These are phyloP conservation scores for Paraplagusia blochii DNA, from an alignment of 2,113 vertebrate genomes.

Conservation along the genomic window DNA sequence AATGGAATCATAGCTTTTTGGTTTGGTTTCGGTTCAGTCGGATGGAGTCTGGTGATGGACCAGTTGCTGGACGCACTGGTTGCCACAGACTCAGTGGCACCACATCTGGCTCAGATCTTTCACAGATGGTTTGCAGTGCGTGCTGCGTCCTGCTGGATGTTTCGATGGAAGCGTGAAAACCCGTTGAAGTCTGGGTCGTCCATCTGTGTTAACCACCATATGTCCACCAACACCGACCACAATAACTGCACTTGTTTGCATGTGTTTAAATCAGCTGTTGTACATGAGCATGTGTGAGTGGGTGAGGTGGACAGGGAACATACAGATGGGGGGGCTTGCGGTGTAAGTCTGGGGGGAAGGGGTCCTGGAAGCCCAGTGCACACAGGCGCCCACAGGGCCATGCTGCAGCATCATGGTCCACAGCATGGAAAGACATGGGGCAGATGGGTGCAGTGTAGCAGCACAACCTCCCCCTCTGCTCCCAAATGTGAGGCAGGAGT, in stretches of 20 bases:
- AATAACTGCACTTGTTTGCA: slow-evolving; percentile 36
- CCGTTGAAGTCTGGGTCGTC: background rate
- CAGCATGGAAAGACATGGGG: slow-evolving; percentile 80
- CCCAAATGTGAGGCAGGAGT: slow-evolving; percentile 69
- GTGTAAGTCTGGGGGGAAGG: too few species aligned
- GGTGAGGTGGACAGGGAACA: slow-evolving; percentile 49
- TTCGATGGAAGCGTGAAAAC: too few species aligned
- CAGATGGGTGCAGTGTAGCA: slow-evolving; percentile 82
- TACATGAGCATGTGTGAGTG: slow-evolving; percentile 53
- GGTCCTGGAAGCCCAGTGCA: slow-evolving; percentile 49
- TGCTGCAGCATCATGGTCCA: slow-evolving; percentile 80
- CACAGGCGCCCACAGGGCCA: slow-evolving; percentile 75
- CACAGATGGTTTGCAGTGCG: slow-evolving; percentile 22
- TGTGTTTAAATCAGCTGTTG: slow-evolving; percentile 59
- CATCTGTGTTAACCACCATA: slow-evolving; percentile 34
- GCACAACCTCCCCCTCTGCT: slow-evolving; percentile 71
- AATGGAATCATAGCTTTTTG: slow-evolving; percentile 67
- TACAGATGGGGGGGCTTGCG: slow-evolving; percentile 43
- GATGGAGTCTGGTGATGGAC: slow-evolving; percentile 63
- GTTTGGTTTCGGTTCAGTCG: slow-evolving; percentile 55
- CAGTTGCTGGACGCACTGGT: slow-evolving; percentile 61
- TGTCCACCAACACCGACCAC: slow-evolving; percentile 17
- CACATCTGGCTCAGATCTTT: slow-evolving; percentile 47
- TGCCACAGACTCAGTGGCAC: slow-evolving; percentile 64
- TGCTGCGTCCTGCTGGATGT: too few species aligned